phyloP scores from a whole-genome alignment of 2,888 invertebrate genomes.

The Drosophila diplacantha region DNA sequence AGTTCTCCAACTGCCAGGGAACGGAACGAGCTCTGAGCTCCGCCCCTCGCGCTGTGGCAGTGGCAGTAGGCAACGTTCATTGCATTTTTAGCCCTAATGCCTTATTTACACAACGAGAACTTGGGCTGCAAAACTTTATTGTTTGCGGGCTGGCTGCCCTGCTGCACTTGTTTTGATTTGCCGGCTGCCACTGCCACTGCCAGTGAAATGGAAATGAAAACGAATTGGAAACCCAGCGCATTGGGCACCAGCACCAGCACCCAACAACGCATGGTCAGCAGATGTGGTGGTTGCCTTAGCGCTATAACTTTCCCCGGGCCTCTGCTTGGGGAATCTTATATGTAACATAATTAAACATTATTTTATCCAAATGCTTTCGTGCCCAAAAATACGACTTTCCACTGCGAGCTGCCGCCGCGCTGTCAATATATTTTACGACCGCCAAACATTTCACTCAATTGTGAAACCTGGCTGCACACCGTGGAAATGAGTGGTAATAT shows the following conservation, averaged over 20 bases:
- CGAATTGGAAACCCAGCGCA: constrained; percentile 9
- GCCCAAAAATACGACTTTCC: constrained; percentile 32
- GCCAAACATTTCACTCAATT: constrained; percentile 17
- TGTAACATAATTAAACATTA: constrained; percentile 44
- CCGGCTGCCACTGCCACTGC: constrained; percentile 15
- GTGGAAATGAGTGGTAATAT: constrained; percentile 31
- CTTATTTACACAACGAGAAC: constrained; percentile 25
- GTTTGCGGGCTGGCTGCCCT: neutral
- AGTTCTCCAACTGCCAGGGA: constrained; percentile 22
- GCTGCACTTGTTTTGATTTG: constrained; percentile 28
- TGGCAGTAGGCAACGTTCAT: neutral
- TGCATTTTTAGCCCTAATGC: constrained; percentile 12
- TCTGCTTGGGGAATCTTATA: constrained; percentile 15
- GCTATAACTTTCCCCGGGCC: constrained; percentile 26
- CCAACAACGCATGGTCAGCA: constrained; percentile 42
- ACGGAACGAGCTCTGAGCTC: constrained; percentile 1
- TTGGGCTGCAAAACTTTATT: constrained; percentile 25
- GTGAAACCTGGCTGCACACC: constrained; percentile 17
- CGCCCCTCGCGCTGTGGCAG: neutral
- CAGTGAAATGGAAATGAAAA: constrained; percentile 25
- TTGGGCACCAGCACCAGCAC: neutral
- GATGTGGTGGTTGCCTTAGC: constrained; percentile 37
- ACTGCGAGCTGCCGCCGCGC: constrained; percentile 5
- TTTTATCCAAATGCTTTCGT: constrained; percentile 46
- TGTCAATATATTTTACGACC: constrained; percentile 18